Evolutionary conservation across 2,888 invertebrate species (phyloP), one percentile per base, ranked within the genome.

Genomic region (Gari tellinella): DNA sequence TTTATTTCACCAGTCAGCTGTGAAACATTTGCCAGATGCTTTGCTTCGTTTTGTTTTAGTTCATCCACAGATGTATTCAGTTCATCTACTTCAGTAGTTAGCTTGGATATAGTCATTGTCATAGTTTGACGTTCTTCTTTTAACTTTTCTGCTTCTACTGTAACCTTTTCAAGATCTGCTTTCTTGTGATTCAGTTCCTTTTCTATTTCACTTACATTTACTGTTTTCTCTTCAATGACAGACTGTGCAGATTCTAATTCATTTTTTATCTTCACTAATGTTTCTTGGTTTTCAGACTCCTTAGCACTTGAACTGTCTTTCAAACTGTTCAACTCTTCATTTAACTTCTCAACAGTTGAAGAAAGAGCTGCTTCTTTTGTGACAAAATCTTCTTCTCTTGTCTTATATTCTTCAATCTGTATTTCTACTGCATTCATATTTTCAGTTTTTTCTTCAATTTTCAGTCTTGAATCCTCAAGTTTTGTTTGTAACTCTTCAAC

Each of bases 1-100:
- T 51, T 19, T 25, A 73, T 53, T 55, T 81, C 77, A 26, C 21
- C 21, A n/a, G 64, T 66, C 15, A 67, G 15, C n/a, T 49, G 3
- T 51, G 55, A 14, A 14, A 55, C 15, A 46, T 45, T 25, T 25
- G 15, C 41, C 43, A 61, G 55, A 17, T 55, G 48, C 38, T 65
- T 52, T 45, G 45, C 41, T 14, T 63, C 67, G 19, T 53, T 23
- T 14, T 12, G 41, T 31, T 17, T 58, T 14, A 61, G 19, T 37
- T 58, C 62, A 17, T 72, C 63, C 5, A 49, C 1, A 10, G 68
- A 37, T 12, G 55, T 55, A 8, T 40, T 48, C 2, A 67, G 14
- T 43, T 65, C 57, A 26, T 74, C 69, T 38, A 43, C 40, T 45
- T 64, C 65, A 14, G 49, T 60, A 25, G 68, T 53, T 4, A 67